Conservation (phyloP, 1,140 invertebrate genomes). For the Samia ricini region DNA sequence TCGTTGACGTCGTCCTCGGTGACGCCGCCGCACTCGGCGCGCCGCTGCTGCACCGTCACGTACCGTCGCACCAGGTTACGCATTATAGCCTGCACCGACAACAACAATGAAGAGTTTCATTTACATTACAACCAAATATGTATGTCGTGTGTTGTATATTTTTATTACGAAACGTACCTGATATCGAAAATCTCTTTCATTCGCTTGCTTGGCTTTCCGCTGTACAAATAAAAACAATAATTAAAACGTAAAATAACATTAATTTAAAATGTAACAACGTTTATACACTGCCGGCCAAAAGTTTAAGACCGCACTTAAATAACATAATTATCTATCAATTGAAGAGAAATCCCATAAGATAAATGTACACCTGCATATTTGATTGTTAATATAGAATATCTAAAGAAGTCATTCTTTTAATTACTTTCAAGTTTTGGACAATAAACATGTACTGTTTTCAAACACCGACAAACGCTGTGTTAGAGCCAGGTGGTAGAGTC, state of each 20-base stretch:
- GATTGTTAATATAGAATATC: not conserved
- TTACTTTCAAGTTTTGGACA: not conserved
- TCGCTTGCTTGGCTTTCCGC: conserved; percentile 93
- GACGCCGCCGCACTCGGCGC: conserved; percentile 96
- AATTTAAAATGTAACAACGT: no score
- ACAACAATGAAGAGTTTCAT: not conserved
- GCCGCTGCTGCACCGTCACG: conserved; percentile 96
- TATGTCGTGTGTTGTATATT: no score
- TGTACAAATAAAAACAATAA: conserved; percentile 60
- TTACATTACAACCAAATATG: not conserved
- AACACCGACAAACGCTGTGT: not conserved
- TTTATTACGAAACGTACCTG: conserved; percentile 86
- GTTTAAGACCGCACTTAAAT: no score
- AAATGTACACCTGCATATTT: conserved; percentile 3
- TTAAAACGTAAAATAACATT: no score
- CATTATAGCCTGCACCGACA: conserved; percentile 90
- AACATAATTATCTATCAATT: not conserved
- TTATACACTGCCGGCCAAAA: no score
- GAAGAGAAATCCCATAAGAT: not conserved
- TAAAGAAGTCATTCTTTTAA: conserved; percentile 1
- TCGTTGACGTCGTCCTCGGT: conserved; percentile 99
- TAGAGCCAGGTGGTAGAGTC: conserved; percentile 2
- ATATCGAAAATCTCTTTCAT: conserved; percentile 92
- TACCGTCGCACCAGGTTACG: conserved; percentile 96
- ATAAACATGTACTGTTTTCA: conserved; percentile 1